Evolutionary conservation across 2,797 vertebrate genomes (phyloP), one percentile per base, ranked within the genome.

Genomic region (Poecile montanus): DNA sequence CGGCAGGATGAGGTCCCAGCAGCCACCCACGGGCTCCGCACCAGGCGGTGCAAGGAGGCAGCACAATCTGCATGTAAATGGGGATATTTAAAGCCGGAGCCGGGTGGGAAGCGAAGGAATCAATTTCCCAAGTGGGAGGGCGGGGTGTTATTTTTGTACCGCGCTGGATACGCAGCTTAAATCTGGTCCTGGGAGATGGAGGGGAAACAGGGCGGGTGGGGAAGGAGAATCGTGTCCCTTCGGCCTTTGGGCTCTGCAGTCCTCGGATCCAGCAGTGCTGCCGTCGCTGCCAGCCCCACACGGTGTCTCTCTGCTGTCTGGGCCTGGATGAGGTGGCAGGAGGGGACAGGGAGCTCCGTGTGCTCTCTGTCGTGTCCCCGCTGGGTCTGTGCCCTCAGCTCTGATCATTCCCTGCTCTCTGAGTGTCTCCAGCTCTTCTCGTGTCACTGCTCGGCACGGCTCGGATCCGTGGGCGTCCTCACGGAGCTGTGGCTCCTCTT

Each of bases 31-130:
- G 58, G 63, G 80, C 77, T 57, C 60, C 1, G 26, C 86, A 40
- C 2, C 79, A 8, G 79, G 48, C 15, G 7, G 53, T 60, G 65
- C 65, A 18, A 70, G 81, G 77, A 75, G 85, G 65, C 68, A 40
- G 95, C 91, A 7, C 91, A 51, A 95, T 86, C 95, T 81, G 94
- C 96, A 93, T 96, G 93, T 45, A 79, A 95, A 93, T 90, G 63
- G 82, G 92, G 96, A 93, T 97, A 97, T 97, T 96, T 97, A 96
- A 97, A 97, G 94, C 86, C 93, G 16, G 51, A 75, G 91, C 75
- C n/a, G 85, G 92, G 88, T 95, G 95, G 94, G 95, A 92, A 94
- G 93, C 2, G n/a, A 63, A 95, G 88, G 96, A 95, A 95, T 97
- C 92, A 7, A 45, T 85, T 96, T 95, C 94, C 91, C 88, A 82